phyloP scores from a whole-genome alignment of 1,140 invertebrate species.

The Lasioglossum albipes region DNA sequence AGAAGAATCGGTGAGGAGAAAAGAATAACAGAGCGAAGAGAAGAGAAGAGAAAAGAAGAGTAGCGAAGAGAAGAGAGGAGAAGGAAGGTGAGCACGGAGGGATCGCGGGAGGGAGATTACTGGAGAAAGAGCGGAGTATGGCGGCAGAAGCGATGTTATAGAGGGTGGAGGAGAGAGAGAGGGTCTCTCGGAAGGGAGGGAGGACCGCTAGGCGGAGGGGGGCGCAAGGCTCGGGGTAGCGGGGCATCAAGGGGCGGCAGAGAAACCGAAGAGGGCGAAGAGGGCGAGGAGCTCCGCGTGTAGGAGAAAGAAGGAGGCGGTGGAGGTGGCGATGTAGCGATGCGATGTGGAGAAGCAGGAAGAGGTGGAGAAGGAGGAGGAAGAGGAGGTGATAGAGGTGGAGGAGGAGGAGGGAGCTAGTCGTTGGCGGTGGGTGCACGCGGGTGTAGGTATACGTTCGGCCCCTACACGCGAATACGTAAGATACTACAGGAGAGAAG shows the following conservation, averaged over 20 bases:
- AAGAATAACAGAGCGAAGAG: too few species aligned
- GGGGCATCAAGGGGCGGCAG: slow-evolving; percentile 26
- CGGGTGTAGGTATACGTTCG: slow-evolving; percentile 49
- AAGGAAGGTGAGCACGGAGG: slow-evolving; percentile 40
- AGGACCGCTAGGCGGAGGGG: not conserved
- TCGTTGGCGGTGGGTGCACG: slow-evolving; percentile 41
- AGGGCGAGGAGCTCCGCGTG: slow-evolving; percentile 20
- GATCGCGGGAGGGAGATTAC: slow-evolving; percentile 29
- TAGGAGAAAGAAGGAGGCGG: not conserved
- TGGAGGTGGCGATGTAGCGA: slow-evolving; percentile 10
- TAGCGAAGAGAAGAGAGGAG: slow-evolving; percentile 15
- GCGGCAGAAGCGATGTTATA: slow-evolving; percentile 21
- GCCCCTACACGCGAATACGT: slow-evolving; percentile 73
- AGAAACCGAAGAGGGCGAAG: slow-evolving; percentile 12
- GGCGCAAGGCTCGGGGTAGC: slow-evolving; percentile 27
- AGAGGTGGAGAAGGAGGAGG: slow-evolving; percentile 14
- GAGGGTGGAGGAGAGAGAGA: slow-evolving; percentile 4
- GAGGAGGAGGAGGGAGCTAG: slow-evolving; percentile 26
- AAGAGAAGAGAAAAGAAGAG: slow-evolving; percentile 8
- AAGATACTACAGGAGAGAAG: slow-evolving; percentile 68
- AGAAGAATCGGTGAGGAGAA: too few species aligned
- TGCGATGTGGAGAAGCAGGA: slow-evolving; percentile 21
- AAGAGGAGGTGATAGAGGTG: slow-evolving; percentile 26
- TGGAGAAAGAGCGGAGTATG: slow-evolving; percentile 43
- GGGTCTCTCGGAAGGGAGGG: slow-evolving; percentile 7